Percentiles rank a stretch among this genome's conserved stretches.
Conservation (phyloP, 2,888 invertebrate genomes). For the Agrochola litura region DNA sequence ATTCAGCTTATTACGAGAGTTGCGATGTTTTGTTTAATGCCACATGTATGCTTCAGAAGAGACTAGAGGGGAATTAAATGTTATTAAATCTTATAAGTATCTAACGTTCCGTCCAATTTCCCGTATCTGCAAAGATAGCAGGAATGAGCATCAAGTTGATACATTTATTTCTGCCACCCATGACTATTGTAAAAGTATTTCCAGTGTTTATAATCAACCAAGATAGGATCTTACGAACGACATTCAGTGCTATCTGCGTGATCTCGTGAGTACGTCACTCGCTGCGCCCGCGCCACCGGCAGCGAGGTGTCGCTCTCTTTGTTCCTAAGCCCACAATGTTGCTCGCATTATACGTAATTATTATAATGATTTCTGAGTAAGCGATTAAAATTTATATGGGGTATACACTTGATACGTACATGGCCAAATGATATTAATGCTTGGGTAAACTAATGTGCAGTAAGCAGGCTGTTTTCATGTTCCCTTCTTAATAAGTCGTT, state of each 20-base stretch:
- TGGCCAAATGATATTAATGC: slow-evolving; percentile 62
- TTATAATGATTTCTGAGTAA: slow-evolving; percentile 71
- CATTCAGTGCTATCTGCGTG: slow-evolving; percentile 62
- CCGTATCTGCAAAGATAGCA: slow-evolving; percentile 29
- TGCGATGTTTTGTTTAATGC: slow-evolving; percentile 27
- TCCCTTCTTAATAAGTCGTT: slow-evolving; percentile 50
- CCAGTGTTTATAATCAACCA: slow-evolving; percentile 60
- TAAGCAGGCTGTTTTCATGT: slow-evolving; percentile 60
- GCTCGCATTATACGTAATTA: slow-evolving; percentile 71
- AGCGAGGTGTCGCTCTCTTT: slow-evolving; percentile 68
- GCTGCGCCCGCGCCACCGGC: slow-evolving; percentile 54
- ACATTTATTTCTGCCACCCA: slow-evolving; percentile 59
- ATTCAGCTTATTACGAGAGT: slow-evolving; percentile 22
- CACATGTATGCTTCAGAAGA: slow-evolving; percentile 22
- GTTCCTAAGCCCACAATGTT: slow-evolving; percentile 71
- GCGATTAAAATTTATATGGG: slow-evolving; percentile 65
- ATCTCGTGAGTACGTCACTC: slow-evolving; percentile 54
- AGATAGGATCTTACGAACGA: slow-evolving; percentile 65
- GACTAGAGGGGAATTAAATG: slow-evolving; percentile 35
- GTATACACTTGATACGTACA: slow-evolving; percentile 61
- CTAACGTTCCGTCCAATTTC: slow-evolving; percentile 35
- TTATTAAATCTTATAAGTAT: slow-evolving; percentile 30
- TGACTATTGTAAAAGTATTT: slow-evolving; percentile 62
- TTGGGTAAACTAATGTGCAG: slow-evolving; percentile 56
- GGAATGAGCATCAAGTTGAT: slow-evolving; percentile 32